Evolutionary conservation across 2,797 vertebrate genomes (phyloP), one percentile per base, ranked within the genome.

Genomic region (Hoplostethus mediterraneus): DNA sequence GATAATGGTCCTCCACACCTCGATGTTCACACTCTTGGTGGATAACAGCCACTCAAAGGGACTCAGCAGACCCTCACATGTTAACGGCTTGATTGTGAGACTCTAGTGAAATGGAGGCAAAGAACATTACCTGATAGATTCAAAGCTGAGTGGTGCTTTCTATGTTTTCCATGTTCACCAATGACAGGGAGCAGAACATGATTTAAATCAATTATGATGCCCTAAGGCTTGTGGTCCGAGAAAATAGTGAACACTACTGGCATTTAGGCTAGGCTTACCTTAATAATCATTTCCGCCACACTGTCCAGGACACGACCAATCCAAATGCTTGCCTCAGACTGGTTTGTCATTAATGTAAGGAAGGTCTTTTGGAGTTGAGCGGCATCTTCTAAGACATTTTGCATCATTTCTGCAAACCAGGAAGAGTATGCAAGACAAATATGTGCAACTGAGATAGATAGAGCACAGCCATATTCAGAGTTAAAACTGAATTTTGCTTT

Each of bases 31-130:
- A 40, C 71, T 92, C 55, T 86, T 63, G 4, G 81, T 79, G 31
- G 79, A 55, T 12, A 93, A 73, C 48, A 95, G 80, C 90, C 93
- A 93, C 54, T 87, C 81, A 4, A 93, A 93, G 13, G 86, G 80
- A 33, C 11, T 21, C 64, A 93, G 49, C 6, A 91, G 3, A 6
- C 71, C 72, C 28, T 85, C 73, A 76, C 93, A 95, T 21, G 71
- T 78, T 36, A 72, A n/a, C 52, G 63, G 59, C 17, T 67, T 28
- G 21, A 70, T 21, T 16, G 62, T 11, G 16, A 87, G 3, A 42
- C 28, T 62, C 93, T 94, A 30, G 42, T 10, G 6, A 70, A 73
- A 72, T 16, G 68, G 14, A 44, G 2, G 16, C 4, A 72, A 42
- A 66, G 48, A 13, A 33, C 14, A 67, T 13, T 2, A 56, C 31